Conservation (phyloP, 2,797 vertebrate species). For the Babyrousa celebensis region DNA sequence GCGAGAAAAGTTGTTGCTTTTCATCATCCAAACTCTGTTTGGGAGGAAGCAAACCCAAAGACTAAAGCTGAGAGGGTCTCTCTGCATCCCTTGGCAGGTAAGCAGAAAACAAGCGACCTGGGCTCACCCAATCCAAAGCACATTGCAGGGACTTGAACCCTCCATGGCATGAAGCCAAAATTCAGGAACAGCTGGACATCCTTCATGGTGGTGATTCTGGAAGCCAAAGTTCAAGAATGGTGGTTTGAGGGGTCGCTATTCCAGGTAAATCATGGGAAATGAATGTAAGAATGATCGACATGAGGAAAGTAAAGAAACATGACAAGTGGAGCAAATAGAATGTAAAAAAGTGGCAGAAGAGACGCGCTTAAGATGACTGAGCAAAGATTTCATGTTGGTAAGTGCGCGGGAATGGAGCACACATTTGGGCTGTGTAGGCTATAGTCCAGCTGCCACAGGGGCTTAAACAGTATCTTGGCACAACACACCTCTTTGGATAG, state of each 20-base stretch:
- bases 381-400: background rate
- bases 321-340: background rate
- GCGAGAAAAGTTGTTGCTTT: background rate
- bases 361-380: background rate
- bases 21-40: background rate
- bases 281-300: background rate
- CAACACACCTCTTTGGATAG: too few relatives aligned
- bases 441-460: background rate
- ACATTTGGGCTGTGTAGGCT: too few relatives aligned
- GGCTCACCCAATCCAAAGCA: background rate
- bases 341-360: background rate
- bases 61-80: background rate
- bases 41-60: slow-evolving; percentile 7
- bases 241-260: background rate
- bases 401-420: background rate
- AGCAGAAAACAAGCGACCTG: background rate
- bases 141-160: background rate
- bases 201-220: background rate
- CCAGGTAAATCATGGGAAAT: background rate
- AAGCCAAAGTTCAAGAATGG: background rate
- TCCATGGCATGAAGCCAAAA: background rate
- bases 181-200: background rate
- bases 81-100: background rate
- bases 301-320: background rate
- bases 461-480: background rate